These are phyloP conservation scores for Eidolon dupreanum DNA, from an alignment of 2,797 vertebrate species.

Conservation along the genomic window DNA sequence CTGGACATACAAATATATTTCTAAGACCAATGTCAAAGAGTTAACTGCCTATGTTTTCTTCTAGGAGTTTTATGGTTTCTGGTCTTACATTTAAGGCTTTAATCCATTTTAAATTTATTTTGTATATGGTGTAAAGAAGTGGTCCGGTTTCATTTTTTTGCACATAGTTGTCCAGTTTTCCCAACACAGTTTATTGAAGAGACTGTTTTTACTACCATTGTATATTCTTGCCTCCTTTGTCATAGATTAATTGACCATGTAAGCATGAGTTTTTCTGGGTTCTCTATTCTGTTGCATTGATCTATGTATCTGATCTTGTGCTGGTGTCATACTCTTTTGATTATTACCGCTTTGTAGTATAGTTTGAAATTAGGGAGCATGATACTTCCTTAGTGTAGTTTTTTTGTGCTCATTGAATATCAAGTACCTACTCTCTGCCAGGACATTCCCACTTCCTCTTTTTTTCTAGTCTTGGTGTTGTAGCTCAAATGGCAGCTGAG, in stretches of 20 bases:
- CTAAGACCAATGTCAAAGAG: not conserved
- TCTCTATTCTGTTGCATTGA: not conserved
- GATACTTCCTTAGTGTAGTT: not conserved
- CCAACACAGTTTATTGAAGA: too few relatives aligned
- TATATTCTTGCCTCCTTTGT: not conserved
- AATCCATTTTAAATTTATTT: not conserved
- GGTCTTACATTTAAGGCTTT: not conserved
- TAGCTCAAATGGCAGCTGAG: not conserved
- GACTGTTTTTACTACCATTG: too few relatives aligned
- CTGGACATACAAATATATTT: not conserved
- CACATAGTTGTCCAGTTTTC: not conserved
- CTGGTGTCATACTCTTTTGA: not conserved
- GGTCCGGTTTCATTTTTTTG: not conserved
- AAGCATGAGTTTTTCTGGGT: too few relatives aligned
- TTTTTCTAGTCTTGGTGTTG: not conserved
- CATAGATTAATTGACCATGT: not conserved
- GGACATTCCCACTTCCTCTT: not conserved
- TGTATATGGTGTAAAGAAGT: not conserved
- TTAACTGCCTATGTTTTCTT: not conserved
- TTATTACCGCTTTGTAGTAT: not conserved
- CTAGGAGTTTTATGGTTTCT: not conserved
- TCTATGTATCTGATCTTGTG: not conserved
- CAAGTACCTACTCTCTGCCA: not conserved
- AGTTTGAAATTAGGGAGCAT: not conserved
- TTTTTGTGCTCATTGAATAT: not conserved